Evolutionary conservation across 2,797 vertebrate species (phyloP).

Genomic region (Eidolon dupreanum): DNA sequence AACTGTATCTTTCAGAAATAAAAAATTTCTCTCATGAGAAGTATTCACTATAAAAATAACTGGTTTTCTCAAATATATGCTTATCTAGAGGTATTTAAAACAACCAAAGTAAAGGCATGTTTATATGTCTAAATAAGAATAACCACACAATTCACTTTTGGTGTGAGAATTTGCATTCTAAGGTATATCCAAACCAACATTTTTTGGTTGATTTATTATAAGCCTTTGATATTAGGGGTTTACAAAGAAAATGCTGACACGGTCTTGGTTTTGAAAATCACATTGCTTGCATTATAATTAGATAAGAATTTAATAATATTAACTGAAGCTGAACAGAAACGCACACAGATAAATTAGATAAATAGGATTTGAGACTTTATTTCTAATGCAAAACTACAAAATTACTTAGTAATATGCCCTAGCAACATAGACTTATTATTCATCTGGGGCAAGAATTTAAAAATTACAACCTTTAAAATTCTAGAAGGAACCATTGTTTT

Average conservation of each 20-base stretch:
- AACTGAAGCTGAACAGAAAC: slow-evolving; percentile 76
- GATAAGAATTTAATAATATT: slow-evolving; percentile 78
- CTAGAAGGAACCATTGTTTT: slow-evolving; percentile 26
- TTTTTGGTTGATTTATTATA: slow-evolving; percentile 67
- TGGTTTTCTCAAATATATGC: background rate
- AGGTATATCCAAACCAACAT: slow-evolving; percentile 10
- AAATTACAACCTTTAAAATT: background rate
- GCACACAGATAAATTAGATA: slow-evolving; percentile 56
- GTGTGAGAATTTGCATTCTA: slow-evolving; percentile 36
- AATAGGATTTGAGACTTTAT: slow-evolving; percentile 41
- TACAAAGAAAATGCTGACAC: slow-evolving; percentile 78
- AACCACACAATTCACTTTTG: background rate
- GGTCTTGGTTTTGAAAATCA: slow-evolving; percentile 59
- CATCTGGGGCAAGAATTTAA: background rate
- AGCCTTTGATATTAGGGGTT: slow-evolving; percentile 70
- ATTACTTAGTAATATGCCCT: background rate
- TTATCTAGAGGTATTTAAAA: slow-evolving; percentile 1
- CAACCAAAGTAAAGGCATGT: background rate
- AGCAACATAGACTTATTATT: background rate
- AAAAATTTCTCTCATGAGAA: background rate
- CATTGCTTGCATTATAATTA: slow-evolving; percentile 78
- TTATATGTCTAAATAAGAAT: background rate
- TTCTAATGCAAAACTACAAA: background rate
- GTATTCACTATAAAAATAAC: background rate
- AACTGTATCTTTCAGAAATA: background rate